These are phyloP conservation scores for Numenius phaeopus DNA, from an alignment of 2,797 vertebrate genomes.

Conservation along the genomic window DNA sequence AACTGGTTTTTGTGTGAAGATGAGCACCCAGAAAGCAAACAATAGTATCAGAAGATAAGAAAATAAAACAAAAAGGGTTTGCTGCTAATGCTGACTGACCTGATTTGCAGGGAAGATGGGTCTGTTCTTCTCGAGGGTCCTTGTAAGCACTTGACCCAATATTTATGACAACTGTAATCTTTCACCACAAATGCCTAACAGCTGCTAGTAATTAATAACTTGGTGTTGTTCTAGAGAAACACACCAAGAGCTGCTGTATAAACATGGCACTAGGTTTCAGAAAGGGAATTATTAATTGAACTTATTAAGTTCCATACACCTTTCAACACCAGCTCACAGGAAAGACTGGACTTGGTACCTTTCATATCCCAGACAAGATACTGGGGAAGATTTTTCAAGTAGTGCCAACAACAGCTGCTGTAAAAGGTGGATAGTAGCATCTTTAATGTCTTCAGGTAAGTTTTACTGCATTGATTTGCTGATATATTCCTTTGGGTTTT, in stretches of 20 bases:
- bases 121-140: neutral
- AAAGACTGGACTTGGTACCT: neutral
- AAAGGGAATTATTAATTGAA: neutral
- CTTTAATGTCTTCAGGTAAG: neutral
- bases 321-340: neutral
- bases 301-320: neutral
- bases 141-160: neutral
- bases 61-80: neutral
- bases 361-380: neutral
- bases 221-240: neutral
- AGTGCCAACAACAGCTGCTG: neutral
- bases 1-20: neutral
- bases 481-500: neutral
- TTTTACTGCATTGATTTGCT: neutral
- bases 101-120: neutral
- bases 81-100: neutral
- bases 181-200: neutral
- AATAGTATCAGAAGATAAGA: neutral
- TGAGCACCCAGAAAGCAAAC: neutral
- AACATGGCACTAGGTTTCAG: neutral
- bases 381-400: neutral
- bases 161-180: neutral
- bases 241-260: neutral
- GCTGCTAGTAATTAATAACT: neutral
- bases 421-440: neutral